A percentile compares a stretch with the other conserved stretches of the same genome.
phyloP scores from a whole-genome alignment of 2,113 vertebrate genomes.

The Ceyx cyanopectus region DNA sequence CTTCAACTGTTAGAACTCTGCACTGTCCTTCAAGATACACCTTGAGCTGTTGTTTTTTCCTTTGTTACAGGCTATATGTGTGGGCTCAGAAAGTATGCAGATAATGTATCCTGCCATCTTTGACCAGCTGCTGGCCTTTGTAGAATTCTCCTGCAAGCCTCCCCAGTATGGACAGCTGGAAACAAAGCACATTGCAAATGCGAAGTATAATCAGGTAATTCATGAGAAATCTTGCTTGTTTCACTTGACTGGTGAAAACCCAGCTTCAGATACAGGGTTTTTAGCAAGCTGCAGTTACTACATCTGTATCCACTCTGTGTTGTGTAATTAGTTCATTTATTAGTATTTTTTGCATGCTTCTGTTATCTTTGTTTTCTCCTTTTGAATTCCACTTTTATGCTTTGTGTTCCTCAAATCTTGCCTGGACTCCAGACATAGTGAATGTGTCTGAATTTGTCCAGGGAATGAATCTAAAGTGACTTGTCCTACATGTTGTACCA shows the following conservation, averaged over 20 bases:
- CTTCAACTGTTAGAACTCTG: neutral
- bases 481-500: slow-evolving; percentile 38
- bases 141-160: slow-evolving; percentile 98
- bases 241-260: slow-evolving; percentile 33
- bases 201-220: slow-evolving; percentile 98
- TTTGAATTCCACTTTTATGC: neutral
- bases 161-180: slow-evolving; percentile 97
- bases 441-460: slow-evolving; percentile 16
- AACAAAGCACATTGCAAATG: slow-evolving; percentile 98
- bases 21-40: neutral
- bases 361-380: neutral
- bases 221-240: slow-evolving; percentile 15
- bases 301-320: neutral
- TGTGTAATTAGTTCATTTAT: neutral
- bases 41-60: neutral
- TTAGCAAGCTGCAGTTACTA: neutral
- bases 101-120: slow-evolving; percentile 99
- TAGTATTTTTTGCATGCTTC: neutral
- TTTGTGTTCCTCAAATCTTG: slow-evolving; percentile 24
- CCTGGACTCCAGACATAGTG: slow-evolving; percentile 7
- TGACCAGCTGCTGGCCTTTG: slow-evolving; percentile 94
- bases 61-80: slow-evolving; percentile 90
- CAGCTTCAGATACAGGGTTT: neutral
- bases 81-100: slow-evolving; percentile 97
- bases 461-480: slow-evolving; percentile 23